phyloP scores from a whole-genome alignment of 2,113 vertebrate species.

The Mirza zaza region DNA sequence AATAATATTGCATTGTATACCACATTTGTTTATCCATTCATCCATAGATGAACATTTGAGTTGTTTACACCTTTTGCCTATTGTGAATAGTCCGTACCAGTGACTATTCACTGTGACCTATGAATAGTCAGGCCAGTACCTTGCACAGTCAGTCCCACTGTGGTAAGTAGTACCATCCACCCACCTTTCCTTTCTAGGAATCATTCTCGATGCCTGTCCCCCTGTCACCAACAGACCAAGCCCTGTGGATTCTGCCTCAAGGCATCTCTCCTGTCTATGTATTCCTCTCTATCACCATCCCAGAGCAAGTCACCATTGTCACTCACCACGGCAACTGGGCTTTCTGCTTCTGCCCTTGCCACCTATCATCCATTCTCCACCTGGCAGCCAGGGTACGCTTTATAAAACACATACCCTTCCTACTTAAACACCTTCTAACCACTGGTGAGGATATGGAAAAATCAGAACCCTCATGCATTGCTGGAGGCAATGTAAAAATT shows the following conservation, averaged over 20 bases:
- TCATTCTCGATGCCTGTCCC: neutral
- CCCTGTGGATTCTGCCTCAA: neutral
- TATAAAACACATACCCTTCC: neutral
- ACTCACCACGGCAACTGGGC: neutral
- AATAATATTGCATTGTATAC: neutral
- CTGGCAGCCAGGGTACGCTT: neutral
- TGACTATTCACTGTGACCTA: neutral
- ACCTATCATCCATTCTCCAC: neutral
- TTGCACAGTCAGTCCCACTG: neutral
- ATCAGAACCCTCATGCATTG: neutral
- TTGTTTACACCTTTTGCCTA: neutral
- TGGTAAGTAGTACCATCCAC: neutral
- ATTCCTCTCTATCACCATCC: neutral
- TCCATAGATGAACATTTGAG: neutral
- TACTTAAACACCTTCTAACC: neutral
- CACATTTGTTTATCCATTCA: neutral
- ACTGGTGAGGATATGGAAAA: neutral
- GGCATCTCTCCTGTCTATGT: neutral
- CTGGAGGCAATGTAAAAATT: neutral
- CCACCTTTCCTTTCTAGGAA: neutral
- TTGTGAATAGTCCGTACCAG: neutral
- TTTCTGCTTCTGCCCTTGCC: neutral
- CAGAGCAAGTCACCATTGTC: neutral
- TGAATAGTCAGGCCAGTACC: neutral
- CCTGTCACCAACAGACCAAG: neutral